Evolutionary conservation across 2,797 vertebrate genomes (phyloP).

Genomic region (Merluccius polli): DNA sequence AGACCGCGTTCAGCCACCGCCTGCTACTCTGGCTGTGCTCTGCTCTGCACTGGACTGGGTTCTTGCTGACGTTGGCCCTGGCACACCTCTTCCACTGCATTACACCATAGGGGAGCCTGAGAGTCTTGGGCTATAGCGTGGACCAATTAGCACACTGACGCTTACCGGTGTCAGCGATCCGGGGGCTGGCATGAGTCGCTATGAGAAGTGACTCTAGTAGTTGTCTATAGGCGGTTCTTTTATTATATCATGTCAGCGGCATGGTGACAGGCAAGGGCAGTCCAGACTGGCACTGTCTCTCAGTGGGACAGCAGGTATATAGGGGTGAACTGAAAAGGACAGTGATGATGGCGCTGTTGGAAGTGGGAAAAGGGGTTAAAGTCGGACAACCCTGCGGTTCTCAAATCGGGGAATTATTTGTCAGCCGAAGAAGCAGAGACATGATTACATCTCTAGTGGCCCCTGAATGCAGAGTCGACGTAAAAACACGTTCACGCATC

Average conservation of each 20-base stretch:
- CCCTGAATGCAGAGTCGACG: background rate
- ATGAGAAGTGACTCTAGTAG: too few species aligned
- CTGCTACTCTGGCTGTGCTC: background rate
- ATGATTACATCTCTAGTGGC: background rate
- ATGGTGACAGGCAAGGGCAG: background rate
- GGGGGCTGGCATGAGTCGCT: too few species aligned
- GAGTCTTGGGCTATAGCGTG: background rate
- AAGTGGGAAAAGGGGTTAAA: background rate
- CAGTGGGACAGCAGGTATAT: too few species aligned
- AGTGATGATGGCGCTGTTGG: too few species aligned
- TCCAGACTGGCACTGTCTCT: background rate
- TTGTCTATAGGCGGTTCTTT: too few species aligned
- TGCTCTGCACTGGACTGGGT: too few species aligned
- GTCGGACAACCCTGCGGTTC: too few species aligned
- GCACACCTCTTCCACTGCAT: background rate
- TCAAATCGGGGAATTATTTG: background rate
- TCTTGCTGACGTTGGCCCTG: slow-evolving; percentile 1
- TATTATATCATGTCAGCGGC: background rate
- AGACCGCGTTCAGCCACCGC: background rate
- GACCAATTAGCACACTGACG: too few species aligned
- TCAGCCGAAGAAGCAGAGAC: background rate
- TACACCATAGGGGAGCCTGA: background rate
- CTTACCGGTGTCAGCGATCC: too few species aligned
- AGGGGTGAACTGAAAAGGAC: too few species aligned
- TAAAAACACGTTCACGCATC: background rate